Percentiles rank a stretch among this genome's conserved stretches.
These are phyloP conservation scores for Epizoanthus illoricatus DNA, from an alignment of 92 coral and sea anemone genomes.

Conservation along the genomic window DNA sequence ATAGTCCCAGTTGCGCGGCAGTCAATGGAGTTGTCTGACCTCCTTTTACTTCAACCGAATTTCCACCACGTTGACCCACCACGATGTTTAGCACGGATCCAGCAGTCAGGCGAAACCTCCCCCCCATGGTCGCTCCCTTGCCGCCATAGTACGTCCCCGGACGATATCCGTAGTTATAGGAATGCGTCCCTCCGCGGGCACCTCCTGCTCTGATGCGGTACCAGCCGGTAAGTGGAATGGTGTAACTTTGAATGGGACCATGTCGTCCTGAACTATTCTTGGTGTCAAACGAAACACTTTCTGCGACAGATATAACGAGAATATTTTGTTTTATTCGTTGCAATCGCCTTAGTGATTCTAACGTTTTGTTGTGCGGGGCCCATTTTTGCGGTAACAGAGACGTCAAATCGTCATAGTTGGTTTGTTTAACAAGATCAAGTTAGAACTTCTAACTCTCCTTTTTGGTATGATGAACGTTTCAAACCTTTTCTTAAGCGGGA, in stretches of 20 bases:
- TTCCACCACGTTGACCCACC: slow-evolving; percentile 69
- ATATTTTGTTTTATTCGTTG: too few relatives aligned
- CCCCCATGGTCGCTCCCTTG: slow-evolving; percentile 53
- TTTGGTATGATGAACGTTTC: too few relatives aligned
- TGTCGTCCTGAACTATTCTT: slow-evolving; percentile 32
- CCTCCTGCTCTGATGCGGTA: slow-evolving; percentile 61
- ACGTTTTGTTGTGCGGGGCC: too few relatives aligned
- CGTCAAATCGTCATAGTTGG: too few relatives aligned
- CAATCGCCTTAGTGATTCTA: too few relatives aligned
- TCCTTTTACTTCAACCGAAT: slow-evolving; percentile 61
- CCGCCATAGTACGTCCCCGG: slow-evolving; percentile 76
- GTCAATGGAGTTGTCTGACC: slow-evolving; percentile 40
- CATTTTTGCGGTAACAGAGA: too few relatives aligned
- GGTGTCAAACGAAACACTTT: slow-evolving; percentile 19
- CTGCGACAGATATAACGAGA: not conserved
- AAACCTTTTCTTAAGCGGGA: too few relatives aligned
- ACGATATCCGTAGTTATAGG: slow-evolving; percentile 46
- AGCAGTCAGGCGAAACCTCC: slow-evolving; percentile 26
- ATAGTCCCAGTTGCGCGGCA: slow-evolving; percentile 65
- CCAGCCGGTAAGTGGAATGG: slow-evolving; percentile 14
- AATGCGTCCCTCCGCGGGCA: slow-evolving; percentile 72
- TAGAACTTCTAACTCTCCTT: too few relatives aligned
- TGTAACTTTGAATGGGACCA: slow-evolving; percentile 43
- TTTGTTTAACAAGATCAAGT: too few relatives aligned
- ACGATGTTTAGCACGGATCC: slow-evolving; percentile 56